These are phyloP conservation scores for Cheilosia soror DNA, from an alignment of 2,888 invertebrate species.

Conservation along the genomic window DNA sequence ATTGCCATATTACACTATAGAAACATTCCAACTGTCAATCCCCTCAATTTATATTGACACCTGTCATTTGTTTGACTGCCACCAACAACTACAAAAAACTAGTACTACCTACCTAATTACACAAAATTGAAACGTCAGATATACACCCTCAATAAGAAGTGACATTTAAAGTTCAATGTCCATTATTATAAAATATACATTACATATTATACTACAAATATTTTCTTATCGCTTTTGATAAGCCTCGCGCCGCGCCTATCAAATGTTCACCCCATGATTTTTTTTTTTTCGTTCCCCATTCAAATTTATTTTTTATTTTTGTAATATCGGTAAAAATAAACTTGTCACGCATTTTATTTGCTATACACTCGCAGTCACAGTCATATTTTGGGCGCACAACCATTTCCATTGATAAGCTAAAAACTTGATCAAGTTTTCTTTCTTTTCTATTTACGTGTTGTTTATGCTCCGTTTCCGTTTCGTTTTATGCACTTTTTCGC, in stretches of 20 bases:
- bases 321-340: neutral
- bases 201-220: neutral
- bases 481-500: conserved; percentile 28
- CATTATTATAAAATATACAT: neutral
- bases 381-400: conserved; percentile 15
- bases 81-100: no score
- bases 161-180: conserved; percentile 39
- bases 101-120: neutral
- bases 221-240: conserved; percentile 30
- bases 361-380: conserved; percentile 10
- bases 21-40: no score
- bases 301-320: neutral
- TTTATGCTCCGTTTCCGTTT: conserved; percentile 26
- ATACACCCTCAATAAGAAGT: conserved; percentile 11
- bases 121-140: conserved; percentile 23
- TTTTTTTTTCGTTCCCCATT: neutral
- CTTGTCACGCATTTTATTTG: conserved; percentile 23
- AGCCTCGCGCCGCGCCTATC: conserved; percentile 7
- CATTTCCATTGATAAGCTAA: conserved; percentile 45
- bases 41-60: no score
- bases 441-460: neutral
- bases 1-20: no score
- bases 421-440: conserved; percentile 21
- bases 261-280: conserved; percentile 20
- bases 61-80: no score